Conservation (phyloP, 2,797 vertebrate species). For the Mionectes olivaceus region DNA sequence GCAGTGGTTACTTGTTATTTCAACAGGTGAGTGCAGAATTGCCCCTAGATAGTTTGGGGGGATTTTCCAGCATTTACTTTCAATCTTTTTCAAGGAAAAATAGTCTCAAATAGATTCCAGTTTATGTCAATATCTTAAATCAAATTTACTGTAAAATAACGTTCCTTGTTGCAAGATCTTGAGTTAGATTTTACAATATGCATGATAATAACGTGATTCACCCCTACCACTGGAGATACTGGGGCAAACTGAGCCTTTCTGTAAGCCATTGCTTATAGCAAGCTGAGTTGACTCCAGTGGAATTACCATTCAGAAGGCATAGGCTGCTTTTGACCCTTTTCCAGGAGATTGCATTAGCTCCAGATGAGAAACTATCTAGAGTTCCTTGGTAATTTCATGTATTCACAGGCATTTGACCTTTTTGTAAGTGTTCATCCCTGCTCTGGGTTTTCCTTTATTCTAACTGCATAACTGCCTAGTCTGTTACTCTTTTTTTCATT, state of each 20-base stretch:
- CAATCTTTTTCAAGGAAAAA: background rate
- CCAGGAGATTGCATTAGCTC: background rate
- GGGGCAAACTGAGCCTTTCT: background rate
- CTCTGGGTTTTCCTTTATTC: background rate
- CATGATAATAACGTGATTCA: background rate
- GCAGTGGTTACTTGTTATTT: constrained; percentile 79
- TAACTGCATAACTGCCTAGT: background rate
- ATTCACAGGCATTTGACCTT: background rate
- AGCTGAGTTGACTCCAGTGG: background rate
- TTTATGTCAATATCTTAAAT: background rate
- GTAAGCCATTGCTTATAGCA: background rate
- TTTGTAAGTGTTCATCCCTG: background rate
- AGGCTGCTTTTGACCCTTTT: background rate
- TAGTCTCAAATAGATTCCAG: background rate
- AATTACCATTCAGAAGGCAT: background rate
- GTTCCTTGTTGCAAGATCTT: background rate
- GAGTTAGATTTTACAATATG: background rate
- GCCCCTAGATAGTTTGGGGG: background rate
- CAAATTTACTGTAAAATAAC: background rate
- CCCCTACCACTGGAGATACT: background rate
- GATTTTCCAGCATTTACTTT: background rate
- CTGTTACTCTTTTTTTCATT: background rate
- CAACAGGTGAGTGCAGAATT: constrained; percentile 76
- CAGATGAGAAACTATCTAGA: background rate
- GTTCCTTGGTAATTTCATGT: background rate